Percentiles rank a stretch among this genome's conserved stretches.
Evolutionary conservation across 2,113 vertebrate species (phyloP).

Genomic region (Callithrix jacchus): DNA sequence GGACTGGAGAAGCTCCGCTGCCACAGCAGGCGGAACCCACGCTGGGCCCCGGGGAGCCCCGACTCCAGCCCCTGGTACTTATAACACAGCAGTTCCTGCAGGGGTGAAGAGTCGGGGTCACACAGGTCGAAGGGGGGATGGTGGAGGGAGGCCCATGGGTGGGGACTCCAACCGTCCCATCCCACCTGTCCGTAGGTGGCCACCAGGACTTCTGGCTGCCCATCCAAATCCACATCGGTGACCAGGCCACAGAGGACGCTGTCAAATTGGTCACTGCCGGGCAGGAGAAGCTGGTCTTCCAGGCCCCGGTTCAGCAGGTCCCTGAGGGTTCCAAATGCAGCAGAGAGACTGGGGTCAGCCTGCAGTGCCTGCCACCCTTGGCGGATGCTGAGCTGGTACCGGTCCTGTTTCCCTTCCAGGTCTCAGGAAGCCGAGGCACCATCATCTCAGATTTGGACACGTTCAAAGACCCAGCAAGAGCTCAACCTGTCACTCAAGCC

Average conservation of each 20-base stretch:
- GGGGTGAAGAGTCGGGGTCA: fast-evolving
- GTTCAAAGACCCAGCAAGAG: not conserved
- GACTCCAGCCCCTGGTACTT: conserved; percentile 75
- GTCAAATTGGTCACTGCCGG: conserved; percentile 91
- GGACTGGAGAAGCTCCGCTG: conserved; percentile 91
- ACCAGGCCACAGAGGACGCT: conserved; percentile 91
- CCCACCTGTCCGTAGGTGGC: conserved; percentile 80
- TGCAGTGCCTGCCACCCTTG: fast-evolving
- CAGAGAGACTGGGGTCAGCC: not conserved
- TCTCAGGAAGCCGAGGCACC: not conserved
- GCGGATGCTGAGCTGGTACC: fast-evolving
- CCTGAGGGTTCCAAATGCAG: conserved; percentile 74
- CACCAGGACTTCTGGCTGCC: conserved; percentile 82
- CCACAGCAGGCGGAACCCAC: conserved; percentile 88
- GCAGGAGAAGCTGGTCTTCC: conserved; percentile 83
- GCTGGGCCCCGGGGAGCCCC: fast-evolving
- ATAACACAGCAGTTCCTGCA: conserved; percentile 93
- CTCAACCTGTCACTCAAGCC: not conserved
- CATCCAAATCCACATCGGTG: conserved; percentile 91
- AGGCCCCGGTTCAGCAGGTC: conserved; percentile 88
- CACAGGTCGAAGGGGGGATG: fast-evolving
- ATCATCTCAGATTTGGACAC: fast-evolving
- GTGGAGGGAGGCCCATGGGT: fast-evolving
- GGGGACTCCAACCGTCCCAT: fast-evolving
- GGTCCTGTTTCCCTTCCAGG: fast-evolving